Percentiles rank a stretch among this genome's conserved stretches.
Conservation (phyloP, 2,888 invertebrate genomes). For the Habroteleia sp. region DNA sequence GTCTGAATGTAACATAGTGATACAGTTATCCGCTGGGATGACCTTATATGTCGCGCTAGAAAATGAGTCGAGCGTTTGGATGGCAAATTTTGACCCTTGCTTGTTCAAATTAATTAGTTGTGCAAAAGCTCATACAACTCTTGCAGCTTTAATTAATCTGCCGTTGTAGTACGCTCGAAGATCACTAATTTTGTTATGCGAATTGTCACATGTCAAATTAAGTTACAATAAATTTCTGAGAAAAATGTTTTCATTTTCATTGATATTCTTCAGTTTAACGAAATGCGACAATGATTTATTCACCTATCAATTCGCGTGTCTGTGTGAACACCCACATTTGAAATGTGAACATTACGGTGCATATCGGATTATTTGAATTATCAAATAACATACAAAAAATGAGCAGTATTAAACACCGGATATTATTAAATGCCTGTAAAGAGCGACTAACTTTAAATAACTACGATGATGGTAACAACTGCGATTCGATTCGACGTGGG, state of each 20-base stretch:
- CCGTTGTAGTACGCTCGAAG: constrained; percentile 21
- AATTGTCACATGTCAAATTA: constrained; percentile 21
- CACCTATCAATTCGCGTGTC: constrained; percentile 10
- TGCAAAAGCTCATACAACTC: constrained; percentile 37
- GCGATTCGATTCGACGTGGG: constrained; percentile 38
- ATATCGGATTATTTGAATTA: constrained; percentile 42
- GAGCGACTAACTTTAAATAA: constrained; percentile 38
- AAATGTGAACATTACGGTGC: background rate
- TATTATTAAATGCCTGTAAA: constrained; percentile 57
- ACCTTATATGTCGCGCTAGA: constrained; percentile 54
- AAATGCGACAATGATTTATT: constrained; percentile 39
- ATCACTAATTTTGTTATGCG: constrained; percentile 20
- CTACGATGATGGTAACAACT: constrained; percentile 21
- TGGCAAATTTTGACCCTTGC: constrained; percentile 52
- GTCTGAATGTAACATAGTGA: constrained; percentile 48
- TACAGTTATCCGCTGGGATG: constrained; percentile 53
- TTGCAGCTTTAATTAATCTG: constrained; percentile 48
- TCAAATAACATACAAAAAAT: constrained; percentile 41
- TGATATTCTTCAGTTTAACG: constrained; percentile 12
- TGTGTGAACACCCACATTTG: constrained; percentile 31
- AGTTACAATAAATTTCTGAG: background rate
- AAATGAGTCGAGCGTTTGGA: constrained; percentile 44
- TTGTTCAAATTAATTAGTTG: constrained; percentile 57
- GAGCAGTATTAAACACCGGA: constrained; percentile 46
- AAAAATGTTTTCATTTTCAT: constrained; percentile 7